Evolutionary conservation across 2,797 vertebrate species (phyloP).

Genomic region (Gouania willdenowi): DNA sequence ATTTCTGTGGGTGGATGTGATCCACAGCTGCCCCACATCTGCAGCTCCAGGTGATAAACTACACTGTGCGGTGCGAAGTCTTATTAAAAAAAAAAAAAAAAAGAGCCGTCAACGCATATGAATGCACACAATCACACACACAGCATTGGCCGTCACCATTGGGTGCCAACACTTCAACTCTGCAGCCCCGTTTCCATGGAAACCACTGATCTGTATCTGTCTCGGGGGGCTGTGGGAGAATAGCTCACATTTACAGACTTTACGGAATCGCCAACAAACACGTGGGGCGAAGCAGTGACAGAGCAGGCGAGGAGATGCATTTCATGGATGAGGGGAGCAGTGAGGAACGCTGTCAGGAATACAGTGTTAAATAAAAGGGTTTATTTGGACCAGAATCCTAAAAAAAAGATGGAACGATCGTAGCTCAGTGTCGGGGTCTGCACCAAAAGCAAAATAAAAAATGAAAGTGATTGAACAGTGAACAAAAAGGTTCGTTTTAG

Average conservation of each 20-base stretch:
- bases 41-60: constrained; percentile 3
- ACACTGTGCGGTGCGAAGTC: too few species aligned
- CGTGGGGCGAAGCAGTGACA: constrained; percentile 5
- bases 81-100: not conserved
- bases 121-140: not conserved
- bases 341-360: not conserved
- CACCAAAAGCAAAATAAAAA: too few species aligned
- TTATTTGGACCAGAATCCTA: too few species aligned
- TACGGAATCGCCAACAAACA: constrained; percentile 12
- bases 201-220: constrained; percentile 55
- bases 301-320: not conserved
- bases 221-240: constrained; percentile 18
- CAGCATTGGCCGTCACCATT: constrained; percentile 18
- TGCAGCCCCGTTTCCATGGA: constrained; percentile 69
- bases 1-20: too few species aligned
- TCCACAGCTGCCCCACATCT: not conserved
- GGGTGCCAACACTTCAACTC: constrained; percentile 34
- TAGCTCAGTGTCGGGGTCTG: too few species aligned
- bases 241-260: constrained; percentile 32
- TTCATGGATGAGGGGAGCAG: not conserved
- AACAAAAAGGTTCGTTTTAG: too few species aligned
- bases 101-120: not conserved
- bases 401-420: too few species aligned
- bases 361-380: too few species aligned
- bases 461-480: too few species aligned